Evolutionary conservation across 2,888 invertebrate species (phyloP).

Genomic region (Cryptocephalus primarius): DNA sequence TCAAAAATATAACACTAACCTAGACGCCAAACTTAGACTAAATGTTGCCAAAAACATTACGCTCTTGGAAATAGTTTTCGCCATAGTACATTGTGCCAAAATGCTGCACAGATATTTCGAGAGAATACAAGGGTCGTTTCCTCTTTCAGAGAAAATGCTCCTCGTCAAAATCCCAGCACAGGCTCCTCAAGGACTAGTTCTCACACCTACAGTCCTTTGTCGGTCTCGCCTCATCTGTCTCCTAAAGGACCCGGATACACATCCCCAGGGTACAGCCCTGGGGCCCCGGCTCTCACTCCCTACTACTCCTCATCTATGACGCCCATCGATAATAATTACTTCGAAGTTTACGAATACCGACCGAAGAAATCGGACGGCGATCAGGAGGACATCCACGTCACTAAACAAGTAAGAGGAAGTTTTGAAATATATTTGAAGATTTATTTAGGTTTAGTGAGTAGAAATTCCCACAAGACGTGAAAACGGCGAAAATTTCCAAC

Average conservation of each 20-base stretch:
- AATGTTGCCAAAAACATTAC: no score
- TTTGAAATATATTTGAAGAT: not conserved
- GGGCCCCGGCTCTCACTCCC: conserved; percentile 34
- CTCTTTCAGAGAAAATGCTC: conserved; percentile 23
- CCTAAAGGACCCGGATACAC: conserved; percentile 25
- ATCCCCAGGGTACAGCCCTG: conserved; percentile 39
- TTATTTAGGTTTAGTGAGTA: no score
- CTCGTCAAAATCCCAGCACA: conserved; percentile 35
- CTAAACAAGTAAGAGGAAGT: conserved; percentile 42
- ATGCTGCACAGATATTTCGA: no score
- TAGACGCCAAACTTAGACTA: no score
- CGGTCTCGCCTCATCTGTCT: conserved; percentile 35
- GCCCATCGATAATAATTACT: conserved; percentile 32
- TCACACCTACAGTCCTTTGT: conserved; percentile 33
- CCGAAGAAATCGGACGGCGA: conserved; percentile 17
- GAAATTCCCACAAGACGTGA: no score
- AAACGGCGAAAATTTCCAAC: no score
- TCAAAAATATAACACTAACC: no score
- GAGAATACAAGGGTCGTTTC: no score
- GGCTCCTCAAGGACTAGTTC: conserved; percentile 42
- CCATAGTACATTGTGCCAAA: no score
- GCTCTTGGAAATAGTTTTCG: no score
- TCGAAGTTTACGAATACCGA: conserved; percentile 24
- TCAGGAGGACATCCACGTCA: conserved; percentile 40
- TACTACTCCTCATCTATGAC: conserved; percentile 32